phyloP scores from a whole-genome alignment of 30 jellyfish, hydroid and myxozoan species.

The Pseudorhiza aurosa region DNA sequence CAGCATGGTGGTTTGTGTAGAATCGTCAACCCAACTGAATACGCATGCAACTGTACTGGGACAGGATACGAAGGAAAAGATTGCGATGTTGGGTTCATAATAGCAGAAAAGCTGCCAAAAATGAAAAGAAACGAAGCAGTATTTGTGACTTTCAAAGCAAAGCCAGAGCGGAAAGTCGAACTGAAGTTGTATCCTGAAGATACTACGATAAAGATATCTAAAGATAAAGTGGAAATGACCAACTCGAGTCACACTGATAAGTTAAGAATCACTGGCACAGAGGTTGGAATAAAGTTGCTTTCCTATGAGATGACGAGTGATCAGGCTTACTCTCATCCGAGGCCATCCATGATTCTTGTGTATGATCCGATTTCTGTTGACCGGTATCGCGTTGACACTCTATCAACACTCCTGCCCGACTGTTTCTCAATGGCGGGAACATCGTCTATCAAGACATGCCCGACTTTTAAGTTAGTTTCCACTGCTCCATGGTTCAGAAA shows the following conservation, averaged over 20 bases:
- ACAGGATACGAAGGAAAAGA: conserved; percentile 77
- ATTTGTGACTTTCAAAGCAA: conserved; percentile 19
- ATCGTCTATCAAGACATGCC: conserved; percentile 3
- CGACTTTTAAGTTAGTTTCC: conserved; percentile 31
- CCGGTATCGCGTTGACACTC: conserved; percentile 12
- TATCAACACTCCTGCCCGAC: conserved; percentile 19
- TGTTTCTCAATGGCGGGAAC: conserved; percentile 50
- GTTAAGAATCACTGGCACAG: conserved; percentile 23
- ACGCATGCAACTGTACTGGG: conserved; percentile 83
- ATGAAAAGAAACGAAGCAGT: conserved; percentile 34
- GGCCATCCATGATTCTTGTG: conserved; percentile 55
- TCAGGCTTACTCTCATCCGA: conserved; percentile 31
- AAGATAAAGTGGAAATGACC: conserved; percentile 19
- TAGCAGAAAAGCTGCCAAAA: conserved; percentile 60
- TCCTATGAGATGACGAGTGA: conserved; percentile 45
- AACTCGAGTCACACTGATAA: conserved; percentile 7
- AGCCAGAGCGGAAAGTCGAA: conserved; percentile 40
- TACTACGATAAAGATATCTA: conserved; percentile 30
- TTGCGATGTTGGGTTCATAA: conserved; percentile 64
- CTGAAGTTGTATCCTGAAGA: conserved; percentile 58
- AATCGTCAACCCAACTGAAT: conserved; percentile 63
- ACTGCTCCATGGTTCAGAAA: conserved; percentile 62
- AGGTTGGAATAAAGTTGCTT: conserved; percentile 53
- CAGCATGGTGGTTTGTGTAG: conserved; percentile 76
- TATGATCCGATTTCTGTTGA: conserved; percentile 25